A percentile compares a stretch with the other conserved stretches of the same genome.
Conservation (phyloP, 2,797 vertebrate genomes). For the Loris lydekkerianus region DNA sequence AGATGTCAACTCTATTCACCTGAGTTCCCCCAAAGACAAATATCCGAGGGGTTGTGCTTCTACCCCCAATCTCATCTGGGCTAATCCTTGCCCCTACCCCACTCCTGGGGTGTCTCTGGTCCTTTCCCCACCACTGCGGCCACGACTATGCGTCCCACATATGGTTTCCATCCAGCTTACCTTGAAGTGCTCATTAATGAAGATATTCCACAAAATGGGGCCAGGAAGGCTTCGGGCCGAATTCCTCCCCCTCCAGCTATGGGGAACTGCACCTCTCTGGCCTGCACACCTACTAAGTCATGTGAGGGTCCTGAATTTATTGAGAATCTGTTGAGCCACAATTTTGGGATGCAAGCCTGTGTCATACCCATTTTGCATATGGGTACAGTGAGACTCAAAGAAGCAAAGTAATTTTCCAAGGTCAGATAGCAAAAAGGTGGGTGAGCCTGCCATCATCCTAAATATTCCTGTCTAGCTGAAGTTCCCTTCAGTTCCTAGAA, state of each 20-base stretch:
- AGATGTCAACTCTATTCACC: not conserved
- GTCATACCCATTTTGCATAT: constrained; percentile 39
- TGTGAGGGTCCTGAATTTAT: not conserved
- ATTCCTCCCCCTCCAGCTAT: constrained; percentile 45
- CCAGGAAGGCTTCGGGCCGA: constrained; percentile 60
- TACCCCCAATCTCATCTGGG: not conserved
- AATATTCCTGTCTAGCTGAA: not conserved
- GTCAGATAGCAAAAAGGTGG: not conserved
- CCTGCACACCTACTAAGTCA: not conserved
- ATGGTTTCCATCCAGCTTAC: constrained; percentile 90
- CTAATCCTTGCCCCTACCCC: constrained; percentile 59
- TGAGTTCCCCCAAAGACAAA: not conserved
- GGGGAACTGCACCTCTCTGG: not conserved
- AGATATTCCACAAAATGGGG: constrained; percentile 87
- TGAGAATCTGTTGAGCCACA: not conserved
- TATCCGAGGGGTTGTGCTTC: not conserved
- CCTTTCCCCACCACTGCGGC: constrained; percentile 66
- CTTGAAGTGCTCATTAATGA: constrained; percentile 90
- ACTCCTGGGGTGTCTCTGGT: constrained; percentile 81
- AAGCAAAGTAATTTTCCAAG: not conserved
- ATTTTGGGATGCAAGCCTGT: not conserved
- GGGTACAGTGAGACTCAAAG: constrained; percentile 42
- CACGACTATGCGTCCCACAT: constrained; percentile 85
- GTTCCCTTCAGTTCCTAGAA: not conserved
- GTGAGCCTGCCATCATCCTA: not conserved